A percentile compares a stretch with the other conserved stretches of the same genome.
phyloP scores from a whole-genome alignment of 2,113 vertebrate species.

The Eurypyga helias region DNA sequence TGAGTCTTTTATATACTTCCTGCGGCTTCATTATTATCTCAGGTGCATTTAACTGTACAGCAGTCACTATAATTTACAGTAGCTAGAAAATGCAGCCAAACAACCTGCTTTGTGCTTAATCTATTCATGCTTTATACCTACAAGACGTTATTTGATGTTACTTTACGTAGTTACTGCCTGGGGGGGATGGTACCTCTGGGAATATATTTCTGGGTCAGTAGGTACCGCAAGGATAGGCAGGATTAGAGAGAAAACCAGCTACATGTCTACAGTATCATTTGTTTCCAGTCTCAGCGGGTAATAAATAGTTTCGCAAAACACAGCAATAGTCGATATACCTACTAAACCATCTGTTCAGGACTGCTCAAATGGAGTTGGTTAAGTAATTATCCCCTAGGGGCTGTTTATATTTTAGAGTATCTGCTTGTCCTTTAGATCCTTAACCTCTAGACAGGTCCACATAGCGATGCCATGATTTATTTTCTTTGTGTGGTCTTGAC shows the following conservation, averaged over 20 bases:
- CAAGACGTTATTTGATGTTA: not conserved
- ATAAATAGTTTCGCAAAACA: slow-evolving; percentile 45
- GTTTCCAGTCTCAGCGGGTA: not conserved
- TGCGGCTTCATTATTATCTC: not conserved
- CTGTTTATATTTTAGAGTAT: slow-evolving; percentile 63
- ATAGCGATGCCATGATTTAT: slow-evolving; percentile 75
- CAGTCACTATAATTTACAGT: not conserved
- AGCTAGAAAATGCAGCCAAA: not conserved
- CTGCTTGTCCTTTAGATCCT: slow-evolving; percentile 72
- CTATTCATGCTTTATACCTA: not conserved
- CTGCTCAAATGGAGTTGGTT: slow-evolving; percentile 20
- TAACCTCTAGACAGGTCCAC: slow-evolving; percentile 76
- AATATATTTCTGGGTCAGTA: slow-evolving; percentile 1
- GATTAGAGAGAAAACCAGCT: not conserved
- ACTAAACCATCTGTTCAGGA: slow-evolving; percentile 48
- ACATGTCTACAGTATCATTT: not conserved
- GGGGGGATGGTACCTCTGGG: slow-evolving; percentile 11
- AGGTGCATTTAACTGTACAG: not conserved
- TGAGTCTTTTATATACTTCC: not conserved
- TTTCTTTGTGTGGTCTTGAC: slow-evolving; percentile 76
- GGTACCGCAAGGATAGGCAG: not conserved
- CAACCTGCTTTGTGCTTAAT: not conserved
- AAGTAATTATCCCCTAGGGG: slow-evolving; percentile 55
- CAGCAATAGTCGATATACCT: not conserved
- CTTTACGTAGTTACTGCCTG: not conserved